Base-by-base conservation (phyloP, 1,140 invertebrate species). In the Drosophila melanica region DNA sequence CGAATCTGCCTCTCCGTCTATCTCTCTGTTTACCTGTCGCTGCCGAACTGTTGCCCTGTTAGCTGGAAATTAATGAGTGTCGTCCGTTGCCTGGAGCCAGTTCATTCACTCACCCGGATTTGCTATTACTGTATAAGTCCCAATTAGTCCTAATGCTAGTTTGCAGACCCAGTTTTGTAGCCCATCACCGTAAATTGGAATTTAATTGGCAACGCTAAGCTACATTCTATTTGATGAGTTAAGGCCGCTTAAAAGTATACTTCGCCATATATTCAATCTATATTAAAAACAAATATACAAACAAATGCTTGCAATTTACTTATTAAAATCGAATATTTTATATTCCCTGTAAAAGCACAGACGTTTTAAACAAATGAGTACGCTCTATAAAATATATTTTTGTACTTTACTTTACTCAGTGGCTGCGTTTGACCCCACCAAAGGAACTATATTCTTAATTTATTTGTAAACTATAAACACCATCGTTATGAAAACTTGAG, bases 141-240 rank as follows among this genome's bases (percentile, higher is more conserved):
- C 54, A 86, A 82, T 87, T 86, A 82, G 84, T 47, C 64, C 57
- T 58, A 63, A 62, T 62, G 58, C 65, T 79, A 79, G 84, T 81
- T 87, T 73, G 14, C 42, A 33, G 58, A 58, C 50, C 50, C 57
- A 70, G n/a, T 69, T 75, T 55, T 63, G 35, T 57, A 57, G 35
- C 60, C 35, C 71, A 57, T 42, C 66, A 20, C 27, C 48, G 42
- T 42, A 75, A 70, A 82, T 82, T 69, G 33, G 62, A 71, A 79
- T 76, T 86, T 85, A 85, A 85, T 85, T 78, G 81, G 77, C 82
- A 71, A 75, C 66, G 72, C 70, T 66, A 64, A 77, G 82, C 79
- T 65, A 75, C 59, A 55, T 53, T 54, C 78, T 75, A 78, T 78
- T 81, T 85, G 81, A 85, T 77, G 81, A 74, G 57, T 57, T 74